Evolutionary conservation across 2,113 vertebrate species (phyloP).

Genomic region (Ovis canadensis): DNA sequence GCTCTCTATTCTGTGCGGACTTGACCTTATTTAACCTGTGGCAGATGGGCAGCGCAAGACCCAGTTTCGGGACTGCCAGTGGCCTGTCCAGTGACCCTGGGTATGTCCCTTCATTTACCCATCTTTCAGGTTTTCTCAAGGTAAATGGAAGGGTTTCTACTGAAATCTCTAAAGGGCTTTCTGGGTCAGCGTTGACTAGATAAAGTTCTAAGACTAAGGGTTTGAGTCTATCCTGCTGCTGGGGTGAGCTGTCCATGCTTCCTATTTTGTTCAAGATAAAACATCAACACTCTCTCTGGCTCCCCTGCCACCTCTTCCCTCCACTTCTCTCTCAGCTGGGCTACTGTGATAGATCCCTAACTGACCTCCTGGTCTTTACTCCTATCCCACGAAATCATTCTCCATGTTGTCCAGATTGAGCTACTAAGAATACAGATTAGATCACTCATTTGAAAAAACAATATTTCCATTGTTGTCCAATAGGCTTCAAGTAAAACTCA

Average conservation of each 20-base stretch:
- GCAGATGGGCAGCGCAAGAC: neutral
- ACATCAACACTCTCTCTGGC: accelerated
- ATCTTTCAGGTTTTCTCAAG: neutral
- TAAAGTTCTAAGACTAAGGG: neutral
- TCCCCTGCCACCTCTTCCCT: neutral
- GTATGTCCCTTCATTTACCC: neutral
- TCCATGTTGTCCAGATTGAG: neutral
- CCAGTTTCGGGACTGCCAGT: neutral
- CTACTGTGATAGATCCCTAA: neutral
- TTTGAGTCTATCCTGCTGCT: neutral
- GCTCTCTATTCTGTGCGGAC: neutral
- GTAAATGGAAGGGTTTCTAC: neutral
- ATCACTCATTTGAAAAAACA: neutral
- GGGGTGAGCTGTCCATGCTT: neutral
- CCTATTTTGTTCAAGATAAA: neutral
- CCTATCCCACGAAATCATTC: neutral
- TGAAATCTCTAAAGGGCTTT: neutral
- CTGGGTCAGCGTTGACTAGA: neutral
- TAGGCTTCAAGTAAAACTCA: neutral
- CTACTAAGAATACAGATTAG: neutral
- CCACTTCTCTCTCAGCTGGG: neutral
- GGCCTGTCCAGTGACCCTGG: neutral
- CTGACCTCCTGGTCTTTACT: neutral
- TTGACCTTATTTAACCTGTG: neutral
- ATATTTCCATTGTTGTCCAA: neutral